Percentiles rank a stretch among this genome's conserved stretches.
Conservation (phyloP, 2,888 invertebrate genomes). For the Doris montereyensis region DNA sequence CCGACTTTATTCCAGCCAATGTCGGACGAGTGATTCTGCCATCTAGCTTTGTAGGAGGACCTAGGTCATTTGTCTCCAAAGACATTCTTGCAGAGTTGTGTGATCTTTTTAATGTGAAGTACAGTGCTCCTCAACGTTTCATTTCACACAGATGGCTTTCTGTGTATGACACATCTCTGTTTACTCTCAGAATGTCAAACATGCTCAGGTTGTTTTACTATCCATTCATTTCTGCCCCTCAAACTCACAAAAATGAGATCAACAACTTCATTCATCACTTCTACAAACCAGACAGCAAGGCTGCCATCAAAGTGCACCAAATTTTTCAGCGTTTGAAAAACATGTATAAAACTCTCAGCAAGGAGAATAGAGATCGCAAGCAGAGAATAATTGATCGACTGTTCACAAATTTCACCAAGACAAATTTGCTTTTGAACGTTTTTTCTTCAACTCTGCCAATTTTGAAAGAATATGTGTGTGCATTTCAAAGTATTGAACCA, state of each 20-base stretch:
- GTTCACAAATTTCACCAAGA: neutral
- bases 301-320: neutral
- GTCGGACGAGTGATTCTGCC: no score
- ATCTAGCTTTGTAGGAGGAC: no score
- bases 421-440: slow-evolving; percentile 9
- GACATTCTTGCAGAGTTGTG: slow-evolving; percentile 1
- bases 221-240: neutral
- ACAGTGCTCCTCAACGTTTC: no score
- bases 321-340: slow-evolving; percentile 16
- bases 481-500: neutral
- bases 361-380: neutral
- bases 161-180: neutral
- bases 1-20: no score
- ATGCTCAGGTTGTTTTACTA: slow-evolving; percentile 9
- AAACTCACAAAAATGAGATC: neutral
- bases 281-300: slow-evolving; percentile 1
- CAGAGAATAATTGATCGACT: neutral
- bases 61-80: neutral
- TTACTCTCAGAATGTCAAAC: neutral
- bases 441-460: slow-evolving; percentile 4
- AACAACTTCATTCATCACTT: slow-evolving; percentile 5
- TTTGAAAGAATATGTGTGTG: slow-evolving; percentile 10
- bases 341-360: slow-evolving; percentile 1
- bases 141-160: neutral
- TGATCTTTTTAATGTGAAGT: neutral